phyloP scores from a whole-genome alignment of 2,113 vertebrate genomes.

The Eleginops maclovinus region DNA sequence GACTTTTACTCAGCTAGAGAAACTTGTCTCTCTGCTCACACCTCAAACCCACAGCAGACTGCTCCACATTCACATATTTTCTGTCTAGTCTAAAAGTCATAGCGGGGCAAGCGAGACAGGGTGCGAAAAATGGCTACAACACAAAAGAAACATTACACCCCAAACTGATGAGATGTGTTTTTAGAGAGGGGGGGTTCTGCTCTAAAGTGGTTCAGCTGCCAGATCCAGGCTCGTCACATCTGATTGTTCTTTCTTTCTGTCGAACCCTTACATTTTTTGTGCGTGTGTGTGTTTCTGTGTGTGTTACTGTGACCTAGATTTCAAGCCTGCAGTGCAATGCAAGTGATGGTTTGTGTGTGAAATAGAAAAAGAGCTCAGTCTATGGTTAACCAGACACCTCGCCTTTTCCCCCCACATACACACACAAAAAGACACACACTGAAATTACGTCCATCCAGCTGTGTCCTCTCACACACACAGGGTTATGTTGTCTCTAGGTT shows the following conservation, averaged over 20 bases:
- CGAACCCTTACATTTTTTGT: constrained; percentile 26
- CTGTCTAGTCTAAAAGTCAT: constrained; percentile 3
- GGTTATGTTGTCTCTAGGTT: neutral
- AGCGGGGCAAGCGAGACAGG: no score
- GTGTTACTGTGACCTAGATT: constrained; percentile 70
- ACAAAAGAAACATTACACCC: neutral
- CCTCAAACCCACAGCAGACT: constrained; percentile 21
- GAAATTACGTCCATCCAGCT: constrained; percentile 22
- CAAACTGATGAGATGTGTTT: constrained; percentile 26
- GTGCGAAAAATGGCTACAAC: neutral
- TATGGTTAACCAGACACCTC: constrained; percentile 67
- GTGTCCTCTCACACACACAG: constrained; percentile 9
- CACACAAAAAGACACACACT: constrained; percentile 12
- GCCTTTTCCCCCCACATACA: constrained; percentile 1
- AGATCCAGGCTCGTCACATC: constrained; percentile 47
- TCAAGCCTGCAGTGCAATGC: constrained; percentile 60
- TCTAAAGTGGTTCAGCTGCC: constrained; percentile 41
- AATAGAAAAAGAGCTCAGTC: constrained; percentile 44
- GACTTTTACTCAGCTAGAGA: constrained; percentile 2
- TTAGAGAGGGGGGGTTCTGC: neutral
- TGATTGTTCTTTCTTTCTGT: constrained; percentile 51
- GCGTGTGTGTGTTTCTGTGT: constrained; percentile 24
- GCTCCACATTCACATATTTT: constrained; percentile 47
- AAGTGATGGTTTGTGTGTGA: constrained; percentile 46
- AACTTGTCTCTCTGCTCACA: constrained; percentile 13